Percentiles rank a stretch among this genome's conserved stretches.
Evolutionary conservation across 1,140 invertebrate species (phyloP).

Genomic region (Dendroctonus valens): DNA sequence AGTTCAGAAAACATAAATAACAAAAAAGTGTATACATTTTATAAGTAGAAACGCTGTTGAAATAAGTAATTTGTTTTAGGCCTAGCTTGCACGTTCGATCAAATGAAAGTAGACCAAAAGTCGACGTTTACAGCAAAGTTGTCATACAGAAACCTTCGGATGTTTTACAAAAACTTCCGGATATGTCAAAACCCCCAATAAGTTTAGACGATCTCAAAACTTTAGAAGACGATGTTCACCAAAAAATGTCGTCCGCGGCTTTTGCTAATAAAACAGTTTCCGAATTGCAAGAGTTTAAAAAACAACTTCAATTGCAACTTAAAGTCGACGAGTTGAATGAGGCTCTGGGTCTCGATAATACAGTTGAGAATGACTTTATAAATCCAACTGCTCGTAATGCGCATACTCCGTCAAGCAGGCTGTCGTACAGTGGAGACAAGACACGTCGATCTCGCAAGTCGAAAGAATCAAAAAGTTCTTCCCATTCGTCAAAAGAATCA

Average conservation of each 20-base stretch:
- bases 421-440: background rate
- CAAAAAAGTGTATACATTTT: too few relatives aligned
- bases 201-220: slow-evolving; percentile 40
- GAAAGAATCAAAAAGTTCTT: slow-evolving; percentile 15
- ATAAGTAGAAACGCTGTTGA: background rate
- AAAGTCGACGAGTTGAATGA: slow-evolving; percentile 25
- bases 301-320: slow-evolving; percentile 35
- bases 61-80: slow-evolving; percentile 4
- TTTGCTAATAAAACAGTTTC: slow-evolving; percentile 28
- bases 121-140: slow-evolving; percentile 41
- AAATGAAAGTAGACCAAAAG: slow-evolving; percentile 31
- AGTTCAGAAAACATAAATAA: too few relatives aligned
- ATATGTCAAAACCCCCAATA: slow-evolving; percentile 43
- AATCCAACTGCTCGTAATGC: slow-evolving; percentile 34
- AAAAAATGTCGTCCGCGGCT: slow-evolving; percentile 30
- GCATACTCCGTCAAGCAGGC: slow-evolving; percentile 23
- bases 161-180: slow-evolving; percentile 28
- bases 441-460: background rate
- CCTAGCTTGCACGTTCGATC: background rate
- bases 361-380: slow-evolving; percentile 10
- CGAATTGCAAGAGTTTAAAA: slow-evolving; percentile 35
- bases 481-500: slow-evolving; percentile 13
- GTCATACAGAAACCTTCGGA: slow-evolving; percentile 15
- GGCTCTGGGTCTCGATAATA: slow-evolving; percentile 18
- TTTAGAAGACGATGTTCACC: slow-evolving; percentile 38